Evolutionary conservation across 1,140 invertebrate genomes (phyloP), one percentile per base, ranked within the genome.

Genomic region (Drosophila quadrilineata): DNA sequence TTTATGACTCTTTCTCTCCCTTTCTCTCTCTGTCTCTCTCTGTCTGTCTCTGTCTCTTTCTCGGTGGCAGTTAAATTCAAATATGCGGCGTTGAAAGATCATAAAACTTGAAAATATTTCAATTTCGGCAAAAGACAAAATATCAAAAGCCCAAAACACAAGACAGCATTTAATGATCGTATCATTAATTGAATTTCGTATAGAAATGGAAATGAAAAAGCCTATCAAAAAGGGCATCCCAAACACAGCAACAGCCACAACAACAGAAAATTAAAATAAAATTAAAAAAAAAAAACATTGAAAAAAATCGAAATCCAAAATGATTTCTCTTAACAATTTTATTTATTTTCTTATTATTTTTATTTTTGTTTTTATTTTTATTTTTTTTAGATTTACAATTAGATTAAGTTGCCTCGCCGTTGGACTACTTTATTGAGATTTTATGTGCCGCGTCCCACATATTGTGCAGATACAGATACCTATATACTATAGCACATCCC

Each of bases 391-490:
- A 85, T 85, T 75, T 85, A 85, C 79, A 85, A 85, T 85, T 85
- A 85, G 79, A 85, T 85, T 85, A 85, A 85, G 50, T 36, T 67
- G 53, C 54, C 16, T 43, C 53, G n/a, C n/a, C n/a, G n/a, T n/a
- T n/a, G 48, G 79, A 56, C 74, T 77, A 74, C 79, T 85, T 84
- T 85, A 85, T 85, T 85, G 79, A 85, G 74, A 85, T 85, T 85
- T 85, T 85, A 85, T 85, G 79, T 85, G 58, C 77, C 70, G 75
- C 48, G 35, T 49, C 41, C 57, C 58, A 54, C 56, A 71, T 67
- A 45, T 29, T 41, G 38, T 41, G 16, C 5, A 8, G 10, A 17
- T 43, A 17, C 14, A 5, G 1, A 6, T 19, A 4, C 10, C 14
- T 10, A n/a, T 49, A 16, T 12, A 2, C 35, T n/a, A 21, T 21